These are phyloP conservation scores for Molorchus minor DNA, from an alignment of 2,888 invertebrate species.

Conservation along the genomic window DNA sequence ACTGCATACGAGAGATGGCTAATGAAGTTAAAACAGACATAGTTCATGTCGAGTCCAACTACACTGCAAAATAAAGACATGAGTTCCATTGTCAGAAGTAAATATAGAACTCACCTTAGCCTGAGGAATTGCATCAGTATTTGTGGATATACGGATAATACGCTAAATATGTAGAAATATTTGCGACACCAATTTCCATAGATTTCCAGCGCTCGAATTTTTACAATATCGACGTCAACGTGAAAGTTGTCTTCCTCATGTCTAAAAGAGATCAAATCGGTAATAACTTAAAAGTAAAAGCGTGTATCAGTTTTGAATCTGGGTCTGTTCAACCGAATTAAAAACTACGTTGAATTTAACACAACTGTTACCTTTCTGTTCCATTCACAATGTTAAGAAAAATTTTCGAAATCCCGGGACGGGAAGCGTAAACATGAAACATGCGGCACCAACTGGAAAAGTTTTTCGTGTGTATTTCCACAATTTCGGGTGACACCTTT, in stretches of 20 bases:
- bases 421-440: slow-evolving; percentile 14
- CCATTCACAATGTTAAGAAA: not conserved
- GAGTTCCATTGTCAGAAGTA: not conserved
- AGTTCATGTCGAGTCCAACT: slow-evolving; percentile 26
- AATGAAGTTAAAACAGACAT: slow-evolving; percentile 21
- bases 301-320: too few species aligned
- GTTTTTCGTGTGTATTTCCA: slow-evolving; percentile 16
- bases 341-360: not conserved
- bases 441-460: slow-evolving; percentile 21
- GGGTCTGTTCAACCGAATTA: not conserved
- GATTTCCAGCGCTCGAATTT: slow-evolving; percentile 3
- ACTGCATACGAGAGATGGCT: slow-evolving; percentile 1
- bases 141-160: slow-evolving; percentile 20
- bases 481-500: slow-evolving; percentile 14
- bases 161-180: slow-evolving; percentile 22
- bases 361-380: not conserved
- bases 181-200: slow-evolving; percentile 17
- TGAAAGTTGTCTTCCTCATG: not conserved
- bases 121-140: slow-evolving; percentile 13
- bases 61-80: slow-evolving; percentile 22
- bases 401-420: slow-evolving; percentile 15
- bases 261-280: not conserved
- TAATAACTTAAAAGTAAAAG: too few species aligned
- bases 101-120: slow-evolving; percentile 15
- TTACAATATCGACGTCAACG: slow-evolving; percentile 8